Percentiles rank a stretch among this genome's conserved stretches.
These are phyloP conservation scores for Tetraodon nigroviridis DNA, from an alignment of 2,113 vertebrate species.

Conservation along the genomic window DNA sequence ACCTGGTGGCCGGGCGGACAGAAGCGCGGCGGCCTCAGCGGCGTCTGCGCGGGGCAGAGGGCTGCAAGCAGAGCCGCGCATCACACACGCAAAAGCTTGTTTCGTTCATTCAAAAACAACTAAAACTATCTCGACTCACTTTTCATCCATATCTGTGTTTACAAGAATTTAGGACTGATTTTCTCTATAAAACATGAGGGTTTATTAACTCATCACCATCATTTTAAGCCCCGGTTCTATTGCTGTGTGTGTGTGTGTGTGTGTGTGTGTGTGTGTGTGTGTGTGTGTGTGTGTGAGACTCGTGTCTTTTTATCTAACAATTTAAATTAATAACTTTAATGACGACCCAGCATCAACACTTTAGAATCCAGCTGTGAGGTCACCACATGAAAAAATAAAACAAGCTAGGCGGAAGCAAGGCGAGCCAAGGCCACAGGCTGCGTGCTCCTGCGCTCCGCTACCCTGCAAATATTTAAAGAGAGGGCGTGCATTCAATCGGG, in stretches of 20 bases:
- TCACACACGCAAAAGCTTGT: not conserved
- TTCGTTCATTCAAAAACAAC: not conserved
- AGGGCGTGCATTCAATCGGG: not conserved
- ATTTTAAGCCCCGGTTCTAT: no score
- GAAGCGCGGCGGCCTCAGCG: conserved; percentile 83
- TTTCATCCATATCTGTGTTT: no score
- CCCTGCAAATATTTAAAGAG: not conserved
- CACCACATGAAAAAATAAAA: not conserved
- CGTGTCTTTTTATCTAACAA: no score
- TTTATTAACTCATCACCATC: no score
- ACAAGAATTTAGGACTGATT: no score
- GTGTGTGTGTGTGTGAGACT: no score
- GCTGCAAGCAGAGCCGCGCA: conserved; percentile 65
- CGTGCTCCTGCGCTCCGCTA: not conserved
- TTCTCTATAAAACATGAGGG: no score
- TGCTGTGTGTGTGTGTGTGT: no score
- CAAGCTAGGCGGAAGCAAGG: not conserved
- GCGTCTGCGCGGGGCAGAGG: conserved; percentile 80
- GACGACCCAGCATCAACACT: no score
- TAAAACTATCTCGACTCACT: not conserved
- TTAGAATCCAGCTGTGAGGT: not conserved
- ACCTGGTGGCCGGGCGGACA: conserved; percentile 73
- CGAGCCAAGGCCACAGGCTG: not conserved
- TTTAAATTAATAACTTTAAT: no score
- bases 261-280: no score